phyloP scores from a whole-genome alignment of 2,888 invertebrate genomes.

The Notodonta dromedarius region DNA sequence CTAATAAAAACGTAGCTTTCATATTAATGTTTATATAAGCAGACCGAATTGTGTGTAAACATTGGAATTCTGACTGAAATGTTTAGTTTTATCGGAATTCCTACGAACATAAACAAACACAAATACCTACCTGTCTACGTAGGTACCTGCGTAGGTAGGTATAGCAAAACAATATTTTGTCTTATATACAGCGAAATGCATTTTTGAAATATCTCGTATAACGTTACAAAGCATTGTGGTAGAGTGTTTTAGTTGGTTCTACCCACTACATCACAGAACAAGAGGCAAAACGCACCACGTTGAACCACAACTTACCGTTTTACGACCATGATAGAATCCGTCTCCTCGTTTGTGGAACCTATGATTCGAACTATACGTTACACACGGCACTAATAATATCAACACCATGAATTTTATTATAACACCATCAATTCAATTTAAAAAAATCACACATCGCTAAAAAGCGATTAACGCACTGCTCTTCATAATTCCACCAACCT shows the following conservation, averaged over 20 bases:
- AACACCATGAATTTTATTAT: constrained; percentile 80
- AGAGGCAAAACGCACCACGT: constrained; percentile 34
- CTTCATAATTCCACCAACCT: constrained; percentile 72
- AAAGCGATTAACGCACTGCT: constrained; percentile 76
- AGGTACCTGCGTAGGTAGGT: constrained; percentile 1
- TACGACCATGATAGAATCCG: constrained; percentile 85
- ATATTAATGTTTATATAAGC: constrained; percentile 3
- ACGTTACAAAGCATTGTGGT: neutral
- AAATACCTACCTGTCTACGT: constrained; percentile 29
- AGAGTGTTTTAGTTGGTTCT: constrained; percentile 1
- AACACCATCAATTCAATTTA: constrained; percentile 78
- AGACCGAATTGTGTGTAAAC: neutral
- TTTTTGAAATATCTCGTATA: neutral
- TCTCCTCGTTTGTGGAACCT: constrained; percentile 83
- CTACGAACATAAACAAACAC: constrained; percentile 49
- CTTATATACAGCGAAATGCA: neutral
- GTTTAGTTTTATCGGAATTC: constrained; percentile 13
- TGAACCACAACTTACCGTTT: constrained; percentile 74
- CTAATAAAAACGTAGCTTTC: too few relatives aligned
- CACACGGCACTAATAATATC: constrained; percentile 73
- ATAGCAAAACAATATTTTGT: neutral
- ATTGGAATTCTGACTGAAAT: neutral
- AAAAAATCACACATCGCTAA: constrained; percentile 79
- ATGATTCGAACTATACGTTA: constrained; percentile 80
- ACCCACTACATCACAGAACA: constrained; percentile 3